Percentiles rank a stretch among this genome's conserved stretches.
Evolutionary conservation across 2,797 vertebrate species (phyloP).

Genomic region (Acanthurus lineatus): DNA sequence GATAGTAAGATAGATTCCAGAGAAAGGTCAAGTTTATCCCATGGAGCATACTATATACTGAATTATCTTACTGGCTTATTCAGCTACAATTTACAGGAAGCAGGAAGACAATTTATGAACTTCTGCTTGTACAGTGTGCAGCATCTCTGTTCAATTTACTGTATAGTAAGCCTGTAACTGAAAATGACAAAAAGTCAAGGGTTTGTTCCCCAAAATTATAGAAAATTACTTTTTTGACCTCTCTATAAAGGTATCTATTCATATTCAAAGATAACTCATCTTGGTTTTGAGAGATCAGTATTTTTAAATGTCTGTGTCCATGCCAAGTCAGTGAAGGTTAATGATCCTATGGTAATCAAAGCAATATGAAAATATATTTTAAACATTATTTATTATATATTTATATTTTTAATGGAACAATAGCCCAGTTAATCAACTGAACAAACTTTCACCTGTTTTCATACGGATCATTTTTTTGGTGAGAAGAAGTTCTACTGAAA

Average conservation of each 20-base stretch:
- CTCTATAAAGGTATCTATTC: not conserved
- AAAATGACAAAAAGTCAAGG: not conserved
- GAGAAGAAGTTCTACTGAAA: not conserved
- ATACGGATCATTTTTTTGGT: no score
- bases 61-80: not conserved
- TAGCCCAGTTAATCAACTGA: not conserved
- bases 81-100: slow-evolving; percentile 2
- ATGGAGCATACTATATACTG: not conserved
- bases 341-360: not conserved
- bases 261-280: not conserved
- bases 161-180: not conserved
- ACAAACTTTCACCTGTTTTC: no score
- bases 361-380: not conserved
- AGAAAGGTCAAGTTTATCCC: slow-evolving; percentile 1
- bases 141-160: not conserved
- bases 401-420: not conserved
- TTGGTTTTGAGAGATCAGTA: no score
- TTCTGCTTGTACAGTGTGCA: not conserved
- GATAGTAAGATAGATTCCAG: slow-evolving; percentile 6
- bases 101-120: not conserved
- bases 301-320: not conserved
- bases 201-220: not conserved
- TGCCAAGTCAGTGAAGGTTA: not conserved
- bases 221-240: not conserved
- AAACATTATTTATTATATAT: not conserved